phyloP scores from a whole-genome alignment of 2,113 vertebrate genomes.

The Pseudorhombus dupliciocellatus region DNA sequence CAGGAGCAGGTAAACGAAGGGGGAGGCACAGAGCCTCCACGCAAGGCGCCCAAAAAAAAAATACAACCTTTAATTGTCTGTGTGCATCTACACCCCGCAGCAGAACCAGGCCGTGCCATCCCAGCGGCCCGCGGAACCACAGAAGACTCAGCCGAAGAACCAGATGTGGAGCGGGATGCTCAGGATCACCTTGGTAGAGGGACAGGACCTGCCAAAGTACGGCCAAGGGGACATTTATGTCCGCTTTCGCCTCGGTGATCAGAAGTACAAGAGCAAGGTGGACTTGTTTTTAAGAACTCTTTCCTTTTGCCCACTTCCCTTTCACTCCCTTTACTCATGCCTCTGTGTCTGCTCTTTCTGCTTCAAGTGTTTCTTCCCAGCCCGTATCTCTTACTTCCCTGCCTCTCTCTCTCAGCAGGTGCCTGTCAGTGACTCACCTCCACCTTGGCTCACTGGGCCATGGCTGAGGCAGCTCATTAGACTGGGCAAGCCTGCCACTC shows the following conservation, averaged over 20 bases:
- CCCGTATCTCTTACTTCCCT: slow-evolving; percentile 43
- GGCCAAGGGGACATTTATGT: slow-evolving; percentile 88
- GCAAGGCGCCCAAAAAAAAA: neutral
- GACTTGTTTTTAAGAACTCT: slow-evolving; percentile 17
- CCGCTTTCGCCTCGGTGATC: slow-evolving; percentile 90
- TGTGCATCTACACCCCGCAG: slow-evolving; percentile 49
- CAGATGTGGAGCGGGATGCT: slow-evolving; percentile 90
- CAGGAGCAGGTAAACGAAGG: slow-evolving; percentile 46
- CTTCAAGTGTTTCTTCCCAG: slow-evolving; percentile 47
- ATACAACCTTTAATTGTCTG: neutral
- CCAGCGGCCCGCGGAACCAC: slow-evolving; percentile 37
- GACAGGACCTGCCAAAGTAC: slow-evolving; percentile 85
- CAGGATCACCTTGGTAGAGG: slow-evolving; percentile 89
- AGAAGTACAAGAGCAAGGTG: slow-evolving; percentile 97
- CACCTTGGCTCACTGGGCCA: slow-evolving; percentile 78
- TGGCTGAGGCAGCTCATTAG: slow-evolving; percentile 81
- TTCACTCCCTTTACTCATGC: slow-evolving; percentile 14
- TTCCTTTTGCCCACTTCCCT: slow-evolving; percentile 14
- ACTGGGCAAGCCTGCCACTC: slow-evolving; percentile 76
- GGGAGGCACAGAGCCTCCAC: slow-evolving; percentile 8
- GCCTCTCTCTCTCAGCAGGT: slow-evolving; percentile 66
- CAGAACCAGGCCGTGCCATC: slow-evolving; percentile 54
- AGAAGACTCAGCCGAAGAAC: slow-evolving; percentile 79
- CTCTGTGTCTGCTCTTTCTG: slow-evolving; percentile 34
- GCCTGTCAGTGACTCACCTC: slow-evolving; percentile 76